Evolutionary conservation across 2,797 vertebrate genomes (phyloP).

Genomic region (Todus mexicanus): DNA sequence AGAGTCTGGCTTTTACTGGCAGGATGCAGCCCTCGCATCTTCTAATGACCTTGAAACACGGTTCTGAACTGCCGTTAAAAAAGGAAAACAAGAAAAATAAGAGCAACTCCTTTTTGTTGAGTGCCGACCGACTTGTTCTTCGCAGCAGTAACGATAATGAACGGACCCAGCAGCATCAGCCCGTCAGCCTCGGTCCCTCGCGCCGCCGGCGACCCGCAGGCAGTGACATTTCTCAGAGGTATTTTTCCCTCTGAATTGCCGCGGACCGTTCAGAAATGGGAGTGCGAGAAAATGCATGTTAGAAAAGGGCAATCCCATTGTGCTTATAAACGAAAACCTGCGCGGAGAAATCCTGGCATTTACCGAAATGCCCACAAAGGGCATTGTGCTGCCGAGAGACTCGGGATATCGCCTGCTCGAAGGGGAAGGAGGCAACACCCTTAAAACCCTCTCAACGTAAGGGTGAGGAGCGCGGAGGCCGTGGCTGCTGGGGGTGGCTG

Average conservation of each 20-base stretch:
- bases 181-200: neutral
- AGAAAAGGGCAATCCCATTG: neutral
- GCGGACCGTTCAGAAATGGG: neutral
- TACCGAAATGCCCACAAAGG: neutral
- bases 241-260: neutral
- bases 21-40: neutral
- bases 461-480: neutral
- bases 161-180: neutral
- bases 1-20: neutral
- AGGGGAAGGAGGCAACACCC: neutral
- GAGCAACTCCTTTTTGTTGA: neutral
- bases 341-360: neutral
- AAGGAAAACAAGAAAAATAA: neutral
- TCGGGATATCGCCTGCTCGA: neutral
- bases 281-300: neutral
- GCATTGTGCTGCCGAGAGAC: neutral
- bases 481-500: neutral
- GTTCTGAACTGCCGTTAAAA: neutral
- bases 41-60: neutral
- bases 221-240: neutral
- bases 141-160: rapidly evolving
- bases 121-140: neutral
- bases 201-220: neutral
- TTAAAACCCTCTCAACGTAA: neutral
- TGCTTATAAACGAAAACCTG: neutral